Evolutionary conservation across 2,797 vertebrate genomes (phyloP).

Genomic region (Enteromius paludinosus): DNA sequence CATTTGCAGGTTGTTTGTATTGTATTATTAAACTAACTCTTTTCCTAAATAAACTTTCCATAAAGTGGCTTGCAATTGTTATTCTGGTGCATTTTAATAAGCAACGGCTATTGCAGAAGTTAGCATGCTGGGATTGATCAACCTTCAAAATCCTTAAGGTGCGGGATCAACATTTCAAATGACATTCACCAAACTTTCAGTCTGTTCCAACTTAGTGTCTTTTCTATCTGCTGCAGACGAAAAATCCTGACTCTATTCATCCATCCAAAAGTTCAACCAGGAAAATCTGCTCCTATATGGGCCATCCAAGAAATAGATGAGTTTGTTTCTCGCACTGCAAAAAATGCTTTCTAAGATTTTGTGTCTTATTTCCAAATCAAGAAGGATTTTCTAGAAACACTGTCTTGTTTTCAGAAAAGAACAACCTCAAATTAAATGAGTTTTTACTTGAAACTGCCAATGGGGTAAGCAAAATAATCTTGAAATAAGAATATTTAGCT

Average conservation of each 20-base stretch:
- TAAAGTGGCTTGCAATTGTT: background rate
- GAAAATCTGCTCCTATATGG: background rate
- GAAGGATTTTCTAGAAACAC: too few species aligned
- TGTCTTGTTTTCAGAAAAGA: too few species aligned
- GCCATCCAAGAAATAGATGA: background rate
- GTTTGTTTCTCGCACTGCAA: background rate
- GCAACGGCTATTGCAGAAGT: background rate
- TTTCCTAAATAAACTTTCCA: slow-evolving; percentile 42
- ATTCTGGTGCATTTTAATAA: background rate
- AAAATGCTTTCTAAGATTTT: too few species aligned
- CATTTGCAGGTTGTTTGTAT: background rate
- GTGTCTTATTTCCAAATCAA: too few species aligned
- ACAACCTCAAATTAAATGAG: too few species aligned
- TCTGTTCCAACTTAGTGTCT: slow-evolving; percentile 1
- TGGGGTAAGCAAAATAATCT: too few species aligned
- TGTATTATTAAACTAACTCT: slow-evolving; percentile 54
- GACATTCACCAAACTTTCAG: background rate
- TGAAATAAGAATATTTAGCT: too few species aligned
- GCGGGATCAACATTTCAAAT: background rate
- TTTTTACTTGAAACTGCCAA: too few species aligned
- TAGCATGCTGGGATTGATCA: slow-evolving; percentile 1
- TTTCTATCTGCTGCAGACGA: background rate
- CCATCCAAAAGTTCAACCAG: background rate
- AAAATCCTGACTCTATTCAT: background rate
- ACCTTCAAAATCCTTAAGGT: slow-evolving; percentile 14